Base-by-base conservation (phyloP, 2,888 invertebrate species). In the Salpingus planirostris region DNA sequence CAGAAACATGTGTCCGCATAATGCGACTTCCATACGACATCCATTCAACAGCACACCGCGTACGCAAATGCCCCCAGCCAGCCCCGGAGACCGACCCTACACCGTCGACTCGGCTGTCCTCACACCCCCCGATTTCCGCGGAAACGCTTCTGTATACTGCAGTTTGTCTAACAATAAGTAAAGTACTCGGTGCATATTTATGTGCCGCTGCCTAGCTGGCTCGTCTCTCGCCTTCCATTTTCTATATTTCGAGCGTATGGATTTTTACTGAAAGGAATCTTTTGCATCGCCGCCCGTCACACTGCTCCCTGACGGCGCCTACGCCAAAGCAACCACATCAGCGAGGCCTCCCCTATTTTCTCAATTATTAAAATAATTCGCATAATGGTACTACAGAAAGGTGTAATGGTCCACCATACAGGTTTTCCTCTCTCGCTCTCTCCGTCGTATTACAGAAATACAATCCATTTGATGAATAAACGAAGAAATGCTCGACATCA, bases 1-100 rank as follows among this genome's bases (percentile, higher is more conserved):
- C 39, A 42, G 39, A 28, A 48, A 46, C 54, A 55, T 55, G 56
- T 49, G 49, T 46, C 43, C 46, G 56, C 54, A 56, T 56, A 56
- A 56, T 56, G 48, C 43, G 43, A 47, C 40, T 31, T 35, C 27
- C n/a, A n/a, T 21, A 44, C 43, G 41, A 46, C 43, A 47, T 47
- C 47, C 47, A 47, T 51, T 51, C 47, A 46, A 49, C 38, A 40
- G 15, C 28, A 27, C 11, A n/a, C n/a, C n/a, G n/a, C n/a, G n/a
- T n/a, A n/a, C 33, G 33, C 36, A 31, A 37, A 33, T 29, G 36
- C 33, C 38, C 38, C 13, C 12, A 11, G 13, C 15, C 29, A 25
- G 11, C 27, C 27, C 10, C 31, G 15, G n/a, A n/a, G n/a, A n/a
- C n/a, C n/a, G 13, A 18, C 42, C 18, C 36, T 40, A 38, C 29